Conservation (phyloP, 2,113 vertebrate genomes). For the Oryzias woworae region DNA sequence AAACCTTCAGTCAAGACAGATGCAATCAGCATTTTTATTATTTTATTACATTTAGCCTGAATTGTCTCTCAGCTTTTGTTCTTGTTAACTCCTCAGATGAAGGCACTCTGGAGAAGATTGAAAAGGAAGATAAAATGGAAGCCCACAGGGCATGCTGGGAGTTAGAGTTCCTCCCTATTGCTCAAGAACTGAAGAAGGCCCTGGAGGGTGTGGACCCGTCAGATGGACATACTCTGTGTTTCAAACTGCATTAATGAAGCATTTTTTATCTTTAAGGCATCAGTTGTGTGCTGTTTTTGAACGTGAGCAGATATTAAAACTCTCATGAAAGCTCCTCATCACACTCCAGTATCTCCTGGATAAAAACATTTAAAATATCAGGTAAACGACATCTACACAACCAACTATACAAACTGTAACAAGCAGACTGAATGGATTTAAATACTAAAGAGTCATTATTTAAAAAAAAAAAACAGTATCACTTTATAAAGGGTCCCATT, state of each 20-base stretch:
- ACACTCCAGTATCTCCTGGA: too few species aligned
- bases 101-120: slow-evolving; percentile 73
- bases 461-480: too few species aligned
- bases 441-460: too few species aligned
- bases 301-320: background rate
- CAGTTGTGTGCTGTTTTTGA: too few species aligned
- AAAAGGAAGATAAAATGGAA: slow-evolving; percentile 72
- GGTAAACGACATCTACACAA: too few species aligned
- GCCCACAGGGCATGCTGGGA: slow-evolving; percentile 87
- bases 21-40: background rate
- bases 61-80: background rate
- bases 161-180: slow-evolving; percentile 88
- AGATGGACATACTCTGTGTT: slow-evolving; percentile 8
- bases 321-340: background rate
- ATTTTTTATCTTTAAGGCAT: too few species aligned
- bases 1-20: too few species aligned
- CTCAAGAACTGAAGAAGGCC: slow-evolving; percentile 81
- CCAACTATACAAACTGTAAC: too few species aligned
- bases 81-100: slow-evolving; percentile 74
- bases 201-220: slow-evolving; percentile 66
- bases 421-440: too few species aligned
- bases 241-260: background rate
- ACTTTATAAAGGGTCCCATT: too few species aligned
- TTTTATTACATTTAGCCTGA: background rate
- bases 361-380: too few species aligned